Evolutionary conservation across 2,113 vertebrate species (phyloP).

Genomic region (Cinclus mexicanus): DNA sequence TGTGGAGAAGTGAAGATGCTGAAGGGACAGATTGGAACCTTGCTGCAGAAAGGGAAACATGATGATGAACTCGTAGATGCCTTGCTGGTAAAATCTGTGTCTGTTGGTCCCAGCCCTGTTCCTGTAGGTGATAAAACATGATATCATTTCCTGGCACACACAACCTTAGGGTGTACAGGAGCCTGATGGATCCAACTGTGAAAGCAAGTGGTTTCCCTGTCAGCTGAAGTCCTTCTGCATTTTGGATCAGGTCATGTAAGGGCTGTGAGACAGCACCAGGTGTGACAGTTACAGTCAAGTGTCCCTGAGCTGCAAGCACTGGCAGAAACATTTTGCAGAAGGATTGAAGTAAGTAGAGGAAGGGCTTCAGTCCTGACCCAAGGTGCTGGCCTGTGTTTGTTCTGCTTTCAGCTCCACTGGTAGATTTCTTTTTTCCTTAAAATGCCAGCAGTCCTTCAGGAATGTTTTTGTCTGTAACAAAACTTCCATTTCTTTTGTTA

Average conservation of each 20-base stretch:
- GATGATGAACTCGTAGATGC: constrained; percentile 88
- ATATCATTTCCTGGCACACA: neutral
- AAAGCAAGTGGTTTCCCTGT: neutral
- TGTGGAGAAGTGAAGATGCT: constrained; percentile 82
- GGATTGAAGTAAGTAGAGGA: neutral
- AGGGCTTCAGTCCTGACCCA: neutral
- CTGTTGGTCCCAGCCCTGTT: neutral
- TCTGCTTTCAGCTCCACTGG: neutral
- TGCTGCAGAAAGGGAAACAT: constrained; percentile 87
- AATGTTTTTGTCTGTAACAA: neutral
- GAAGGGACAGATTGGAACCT: constrained; percentile 80
- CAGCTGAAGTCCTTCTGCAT: neutral
- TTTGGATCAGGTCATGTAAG: neutral
- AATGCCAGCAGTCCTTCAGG: neutral
- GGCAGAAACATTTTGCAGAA: neutral
- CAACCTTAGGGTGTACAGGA: neutral
- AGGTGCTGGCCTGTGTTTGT: neutral
- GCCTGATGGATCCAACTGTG: neutral
- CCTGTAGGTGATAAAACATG: neutral
- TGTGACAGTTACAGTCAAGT: neutral
- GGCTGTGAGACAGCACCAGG: neutral
- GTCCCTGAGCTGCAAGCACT: neutral
- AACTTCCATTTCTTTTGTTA: neutral
- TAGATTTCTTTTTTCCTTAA: neutral
- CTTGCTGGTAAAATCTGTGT: constrained; percentile 78